Percentiles rank a stretch among this genome's conserved stretches.
Evolutionary conservation across 2,113 vertebrate species (phyloP).

Genomic region (Myrmophylax atrothorax): DNA sequence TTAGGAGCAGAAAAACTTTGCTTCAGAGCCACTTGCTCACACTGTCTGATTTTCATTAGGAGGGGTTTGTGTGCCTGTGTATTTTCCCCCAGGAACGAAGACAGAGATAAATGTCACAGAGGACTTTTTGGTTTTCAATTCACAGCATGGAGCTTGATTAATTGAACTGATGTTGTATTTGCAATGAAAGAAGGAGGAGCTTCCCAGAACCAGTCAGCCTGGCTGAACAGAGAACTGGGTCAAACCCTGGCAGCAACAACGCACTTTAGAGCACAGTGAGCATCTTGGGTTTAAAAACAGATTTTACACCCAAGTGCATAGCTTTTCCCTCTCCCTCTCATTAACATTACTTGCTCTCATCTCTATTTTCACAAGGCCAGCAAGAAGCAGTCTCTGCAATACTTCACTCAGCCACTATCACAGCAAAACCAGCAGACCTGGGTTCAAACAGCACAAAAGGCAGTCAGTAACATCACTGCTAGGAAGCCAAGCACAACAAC

Average conservation of each 20-base stretch:
- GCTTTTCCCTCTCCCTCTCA: background rate
- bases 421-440: background rate
- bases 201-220: background rate
- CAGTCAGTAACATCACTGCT: background rate
- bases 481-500: background rate
- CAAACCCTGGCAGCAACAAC: background rate
- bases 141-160: background rate
- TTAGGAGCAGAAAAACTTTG: constrained; percentile 63
- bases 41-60: constrained; percentile 49
- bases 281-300: background rate
- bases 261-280: background rate
- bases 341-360: background rate
- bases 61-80: background rate
- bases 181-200: background rate
- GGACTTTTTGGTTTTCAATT: constrained; percentile 16
- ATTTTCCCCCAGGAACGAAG: constrained; percentile 3
- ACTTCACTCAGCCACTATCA: background rate
- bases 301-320: background rate
- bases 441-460: background rate
- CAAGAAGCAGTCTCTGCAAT: background rate
- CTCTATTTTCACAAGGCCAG: background rate
- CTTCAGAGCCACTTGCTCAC: constrained; percentile 38
- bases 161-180: background rate
- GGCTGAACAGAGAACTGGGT: background rate
- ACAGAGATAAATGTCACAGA: constrained; percentile 49